Base-by-base conservation (phyloP, 2,888 invertebrate genomes). In the Drosophila setosimentum region DNA sequence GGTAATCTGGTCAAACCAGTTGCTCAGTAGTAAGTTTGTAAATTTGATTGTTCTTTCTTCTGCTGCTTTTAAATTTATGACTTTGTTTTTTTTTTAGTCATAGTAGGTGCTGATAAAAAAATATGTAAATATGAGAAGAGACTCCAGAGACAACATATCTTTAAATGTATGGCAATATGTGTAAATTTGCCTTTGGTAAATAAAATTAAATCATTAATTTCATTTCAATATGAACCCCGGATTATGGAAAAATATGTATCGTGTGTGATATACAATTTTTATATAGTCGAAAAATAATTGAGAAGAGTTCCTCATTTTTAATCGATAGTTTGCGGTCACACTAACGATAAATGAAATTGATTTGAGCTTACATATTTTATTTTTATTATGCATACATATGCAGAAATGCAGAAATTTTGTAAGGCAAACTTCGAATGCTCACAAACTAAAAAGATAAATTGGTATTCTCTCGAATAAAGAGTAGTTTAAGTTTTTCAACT, bases 1-100 rank as follows among this genome's bases (percentile, higher is more conserved):
- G 54, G 45, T 70, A 68, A 80, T 62, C 86, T 76, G 78, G 80
- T 76, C 68, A 82, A 89, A 87, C 85, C 73, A 79, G 85, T 86
- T 86, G 69, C 71, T 72, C 66, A 48, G 68, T 61, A 66, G 60
- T 68, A 29, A 64, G 78, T 81, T 80, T 75, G 71, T 64, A 55
- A 66, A 83, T 80, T 75, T 65, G 21, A 48, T 32, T 51, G 40
- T 48, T 61, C 55, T 62, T 72, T 40, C 30, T 45, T n/a, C 27
- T 30, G 49, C 24, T 10, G 30, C 48, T 33, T 29, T 33, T 57
- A 30, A 59, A 57, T 60, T 61, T 59, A 72, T 73, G 54, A 30
- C 49, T 29, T 61, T 59, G 55, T 54, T 63, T 64, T 59, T 10
- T 10, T 40, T 32, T 32, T 45, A 21, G n/a, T 16, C n/a, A 29